Evolutionary conservation across 2,888 invertebrate genomes (phyloP).

Genomic region (Epirrita christyi): DNA sequence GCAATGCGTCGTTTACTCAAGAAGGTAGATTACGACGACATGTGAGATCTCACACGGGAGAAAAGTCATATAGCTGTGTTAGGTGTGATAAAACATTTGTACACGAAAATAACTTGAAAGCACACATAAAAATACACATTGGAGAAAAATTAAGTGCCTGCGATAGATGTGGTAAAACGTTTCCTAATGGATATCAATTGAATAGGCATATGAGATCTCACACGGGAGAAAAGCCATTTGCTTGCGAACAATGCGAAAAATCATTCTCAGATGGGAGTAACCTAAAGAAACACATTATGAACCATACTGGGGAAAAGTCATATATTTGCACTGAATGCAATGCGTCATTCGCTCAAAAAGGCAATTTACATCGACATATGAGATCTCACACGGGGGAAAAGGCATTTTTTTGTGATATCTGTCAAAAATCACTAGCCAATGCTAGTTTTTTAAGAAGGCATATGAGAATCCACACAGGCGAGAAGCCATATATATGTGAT

Average conservation of each 20-base stretch:
- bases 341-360: slow-evolving; percentile 1
- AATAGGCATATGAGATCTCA: too few relatives aligned
- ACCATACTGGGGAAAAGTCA: slow-evolving; percentile 10
- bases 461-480: slow-evolving; percentile 16
- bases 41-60: slow-evolving; percentile 7
- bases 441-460: slow-evolving; percentile 2
- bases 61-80: slow-evolving; percentile 7
- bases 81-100: slow-evolving; percentile 9
- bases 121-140: slow-evolving; percentile 13
- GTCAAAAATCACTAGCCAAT: slow-evolving; percentile 7
- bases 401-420: slow-evolving; percentile 12
- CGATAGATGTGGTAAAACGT: too few relatives aligned
- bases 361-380: slow-evolving; percentile 6
- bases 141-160: too few relatives aligned
- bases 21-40: slow-evolving; percentile 10
- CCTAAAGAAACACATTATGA: slow-evolving; percentile 12
- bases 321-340: slow-evolving; percentile 16
- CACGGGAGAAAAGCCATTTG: too few relatives aligned
- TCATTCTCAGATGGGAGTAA: neutral
- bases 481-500: slow-evolving; percentile 9
- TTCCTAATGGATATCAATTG: too few relatives aligned
- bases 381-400: slow-evolving; percentile 10
- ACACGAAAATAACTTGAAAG: neutral
- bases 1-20: slow-evolving; percentile 1
- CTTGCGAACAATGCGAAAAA: too few relatives aligned